A percentile compares a stretch with the other conserved stretches of the same genome.
These are phyloP conservation scores for Eristalis arbustorum DNA, from an alignment of 2,888 invertebrate species.

Conservation along the genomic window DNA sequence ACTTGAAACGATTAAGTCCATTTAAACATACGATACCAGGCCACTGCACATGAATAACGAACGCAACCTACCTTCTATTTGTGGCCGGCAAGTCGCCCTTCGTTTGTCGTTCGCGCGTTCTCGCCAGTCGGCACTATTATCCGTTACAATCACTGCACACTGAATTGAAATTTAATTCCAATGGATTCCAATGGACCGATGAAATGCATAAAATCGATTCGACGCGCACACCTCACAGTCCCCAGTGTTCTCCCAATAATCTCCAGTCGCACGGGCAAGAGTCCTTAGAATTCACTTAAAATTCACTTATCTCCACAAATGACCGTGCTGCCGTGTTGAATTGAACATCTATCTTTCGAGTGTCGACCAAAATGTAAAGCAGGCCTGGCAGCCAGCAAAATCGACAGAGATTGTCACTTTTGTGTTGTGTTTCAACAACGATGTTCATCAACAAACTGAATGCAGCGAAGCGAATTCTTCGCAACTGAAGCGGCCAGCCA, in stretches of 20 bases:
- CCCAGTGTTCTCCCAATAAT: not conserved
- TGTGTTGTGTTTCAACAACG: slow-evolving; percentile 64
- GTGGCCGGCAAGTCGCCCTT: slow-evolving; percentile 52
- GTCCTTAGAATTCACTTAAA: not conserved
- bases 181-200: slow-evolving; percentile 24
- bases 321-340: not conserved
- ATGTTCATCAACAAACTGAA: slow-evolving; percentile 73
- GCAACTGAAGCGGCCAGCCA: slow-evolving; percentile 55
- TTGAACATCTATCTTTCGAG: not conserved
- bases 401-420: slow-evolving; percentile 8
- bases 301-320: slow-evolving; percentile 17
- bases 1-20: not conserved
- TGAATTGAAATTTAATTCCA: slow-evolving; percentile 52
- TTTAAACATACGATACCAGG: slow-evolving; percentile 7
- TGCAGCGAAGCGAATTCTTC: slow-evolving; percentile 72
- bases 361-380: not conserved
- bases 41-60: slow-evolving; percentile 32
- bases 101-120: too few relatives aligned
- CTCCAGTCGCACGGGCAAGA: not conserved
- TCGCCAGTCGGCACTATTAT: slow-evolving; percentile 32
- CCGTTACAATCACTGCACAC: slow-evolving; percentile 61
- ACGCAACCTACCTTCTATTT: slow-evolving; percentile 51
- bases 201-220: not conserved
- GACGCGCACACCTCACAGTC: not conserved
- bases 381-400: not conserved